Evolutionary conservation across 2,888 invertebrate genomes (phyloP).

Genomic region (Reticulitermes lucifugus): DNA sequence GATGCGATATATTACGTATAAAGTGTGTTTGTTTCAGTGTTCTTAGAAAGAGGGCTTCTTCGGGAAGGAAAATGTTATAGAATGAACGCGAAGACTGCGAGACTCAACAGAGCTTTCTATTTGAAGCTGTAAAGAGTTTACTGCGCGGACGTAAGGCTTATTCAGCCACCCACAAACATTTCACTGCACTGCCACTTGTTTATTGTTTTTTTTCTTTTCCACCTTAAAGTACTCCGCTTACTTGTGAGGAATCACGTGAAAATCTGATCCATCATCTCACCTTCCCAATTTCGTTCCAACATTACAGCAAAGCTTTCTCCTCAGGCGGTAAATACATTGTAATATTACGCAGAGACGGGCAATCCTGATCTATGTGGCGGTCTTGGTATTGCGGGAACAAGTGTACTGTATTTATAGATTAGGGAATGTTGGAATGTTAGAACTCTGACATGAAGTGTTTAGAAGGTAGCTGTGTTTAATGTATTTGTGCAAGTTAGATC

Average conservation of each 20-base stretch:
- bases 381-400: too few relatives aligned
- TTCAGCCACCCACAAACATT: neutral
- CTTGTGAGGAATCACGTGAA: neutral
- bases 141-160: neutral
- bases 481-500: too few relatives aligned
- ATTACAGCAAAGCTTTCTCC: neutral
- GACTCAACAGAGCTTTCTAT: constrained; percentile 21
- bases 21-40: too few relatives aligned
- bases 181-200: neutral
- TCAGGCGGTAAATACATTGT: neutral
- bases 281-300: neutral
- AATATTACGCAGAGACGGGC: neutral
- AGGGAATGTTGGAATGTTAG: too few relatives aligned
- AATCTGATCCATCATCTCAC: neutral
- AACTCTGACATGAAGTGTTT: too few relatives aligned
- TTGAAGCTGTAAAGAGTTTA: constrained; percentile 34
- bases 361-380: neutral
- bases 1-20: too few relatives aligned
- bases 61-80: neutral
- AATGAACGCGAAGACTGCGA: neutral
- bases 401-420: too few relatives aligned
- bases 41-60: too few relatives aligned
- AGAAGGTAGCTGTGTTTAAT: too few relatives aligned
- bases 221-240: neutral
- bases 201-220: neutral